These are phyloP conservation scores for Caloenas nicobarica DNA, from an alignment of 2,113 vertebrate species.

Conservation along the genomic window DNA sequence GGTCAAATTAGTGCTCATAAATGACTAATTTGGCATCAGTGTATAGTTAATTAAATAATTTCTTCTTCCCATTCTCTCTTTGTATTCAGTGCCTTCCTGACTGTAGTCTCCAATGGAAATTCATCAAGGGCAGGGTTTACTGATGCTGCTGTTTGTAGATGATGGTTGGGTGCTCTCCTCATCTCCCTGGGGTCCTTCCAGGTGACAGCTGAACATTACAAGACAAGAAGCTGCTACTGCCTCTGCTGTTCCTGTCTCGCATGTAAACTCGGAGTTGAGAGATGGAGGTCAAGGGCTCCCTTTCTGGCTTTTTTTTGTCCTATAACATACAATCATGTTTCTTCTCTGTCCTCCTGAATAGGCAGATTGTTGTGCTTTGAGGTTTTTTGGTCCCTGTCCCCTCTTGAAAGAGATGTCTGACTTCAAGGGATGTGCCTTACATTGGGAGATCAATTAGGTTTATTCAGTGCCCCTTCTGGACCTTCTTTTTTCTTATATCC, in stretches of 20 bases:
- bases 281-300: not conserved
- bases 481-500: not conserved
- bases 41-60: slow-evolving; percentile 14
- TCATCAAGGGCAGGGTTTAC: not conserved
- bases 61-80: not conserved
- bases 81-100: not conserved
- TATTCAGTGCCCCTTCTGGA: not conserved
- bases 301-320: not conserved
- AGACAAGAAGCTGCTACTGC: not conserved
- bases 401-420: not conserved
- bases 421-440: not conserved
- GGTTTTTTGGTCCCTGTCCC: not conserved
- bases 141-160: not conserved
- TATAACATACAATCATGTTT: not conserved
- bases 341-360: not conserved
- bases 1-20: slow-evolving; percentile 33
- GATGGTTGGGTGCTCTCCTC: not conserved
- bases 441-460: not conserved
- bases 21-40: slow-evolving; percentile 4
- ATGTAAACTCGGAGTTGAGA: not conserved
- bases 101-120: not conserved
- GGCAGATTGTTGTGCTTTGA: not conserved
- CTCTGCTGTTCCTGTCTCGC: not conserved
- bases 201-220: not conserved
- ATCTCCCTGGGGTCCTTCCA: not conserved